Conservation (phyloP, 2,888 invertebrate species). For the Papilio gigon region DNA sequence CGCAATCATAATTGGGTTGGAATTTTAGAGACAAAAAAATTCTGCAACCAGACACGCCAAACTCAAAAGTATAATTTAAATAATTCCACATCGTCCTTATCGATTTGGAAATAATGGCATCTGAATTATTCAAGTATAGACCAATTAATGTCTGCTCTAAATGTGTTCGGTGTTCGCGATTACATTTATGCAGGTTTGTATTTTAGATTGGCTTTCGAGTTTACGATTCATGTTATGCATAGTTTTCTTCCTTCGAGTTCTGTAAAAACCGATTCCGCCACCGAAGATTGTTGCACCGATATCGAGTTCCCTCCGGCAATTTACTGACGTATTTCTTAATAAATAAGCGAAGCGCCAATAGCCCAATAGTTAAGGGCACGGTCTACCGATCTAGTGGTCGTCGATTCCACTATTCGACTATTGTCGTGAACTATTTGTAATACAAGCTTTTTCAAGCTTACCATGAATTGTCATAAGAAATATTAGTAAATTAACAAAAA, state of each 20-base stretch:
- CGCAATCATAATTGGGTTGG: conserved; percentile 74
- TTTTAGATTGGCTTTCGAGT: conserved; percentile 14
- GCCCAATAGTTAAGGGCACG: too few relatives aligned
- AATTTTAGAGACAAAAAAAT: conserved; percentile 73
- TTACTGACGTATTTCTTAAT: conserved; percentile 45
- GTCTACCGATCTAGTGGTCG: too few relatives aligned
- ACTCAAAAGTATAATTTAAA: conserved; percentile 65
- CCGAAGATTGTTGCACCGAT: conserved; percentile 41
- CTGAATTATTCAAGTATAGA: conserved; percentile 60
- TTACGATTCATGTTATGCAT: conserved; percentile 13
- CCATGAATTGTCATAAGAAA: too few relatives aligned
- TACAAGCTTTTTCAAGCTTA: too few relatives aligned
- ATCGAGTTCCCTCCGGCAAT: conserved; percentile 40
- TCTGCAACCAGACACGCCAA: conserved; percentile 73
- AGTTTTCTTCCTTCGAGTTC: conserved; percentile 25
- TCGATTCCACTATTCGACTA: too few relatives aligned
- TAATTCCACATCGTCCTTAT: conserved; percentile 69
- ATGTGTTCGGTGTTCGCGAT: conserved; percentile 19
- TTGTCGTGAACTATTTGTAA: too few relatives aligned
- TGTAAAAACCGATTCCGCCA: conserved; percentile 40
- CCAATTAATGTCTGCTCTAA: conserved; percentile 18
- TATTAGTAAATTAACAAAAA: too few relatives aligned
- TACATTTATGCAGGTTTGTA: conserved; percentile 9
- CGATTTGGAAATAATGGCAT: conserved; percentile 63
- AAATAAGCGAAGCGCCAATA: too few relatives aligned